A percentile compares a stretch with the other conserved stretches of the same genome.
These are phyloP conservation scores for Tenthredo amoena DNA, from an alignment of 2,888 invertebrate species.

Conservation along the genomic window DNA sequence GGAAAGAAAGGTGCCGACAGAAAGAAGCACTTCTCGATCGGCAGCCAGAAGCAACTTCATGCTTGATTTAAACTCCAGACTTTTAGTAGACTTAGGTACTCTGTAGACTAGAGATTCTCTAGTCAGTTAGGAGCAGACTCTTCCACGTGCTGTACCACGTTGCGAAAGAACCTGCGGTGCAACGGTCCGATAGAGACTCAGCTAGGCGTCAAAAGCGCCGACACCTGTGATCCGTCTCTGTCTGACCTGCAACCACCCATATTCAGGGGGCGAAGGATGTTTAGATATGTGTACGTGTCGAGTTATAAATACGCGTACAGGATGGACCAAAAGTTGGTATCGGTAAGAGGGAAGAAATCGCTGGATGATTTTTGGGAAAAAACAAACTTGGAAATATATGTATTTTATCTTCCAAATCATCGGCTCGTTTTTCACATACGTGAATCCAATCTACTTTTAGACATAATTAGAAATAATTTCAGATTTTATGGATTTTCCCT, in stretches of 20 bases:
- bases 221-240: conserved; percentile 67
- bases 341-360: neutral
- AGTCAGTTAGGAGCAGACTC: neutral
- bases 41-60: neutral
- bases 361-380: neutral
- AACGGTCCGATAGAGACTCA: conserved; percentile 57
- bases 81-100: neutral
- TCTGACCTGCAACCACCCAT: conserved; percentile 48
- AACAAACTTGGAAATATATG: neutral
- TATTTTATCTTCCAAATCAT: neutral
- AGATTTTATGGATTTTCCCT: no score
- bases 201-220: conserved; percentile 67
- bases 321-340: neutral
- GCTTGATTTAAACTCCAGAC: neutral
- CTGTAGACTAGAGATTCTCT: neutral
- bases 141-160: neutral
- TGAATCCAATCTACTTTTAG: no score
- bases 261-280: conserved; percentile 39
- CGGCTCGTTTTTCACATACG: no score
- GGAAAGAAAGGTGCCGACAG: conserved; percentile 22
- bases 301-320: conserved; percentile 25
- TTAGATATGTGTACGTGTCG: conserved; percentile 26
- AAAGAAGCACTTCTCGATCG: neutral
- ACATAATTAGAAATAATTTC: neutral
- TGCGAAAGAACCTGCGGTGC: conserved; percentile 46